Base-by-base conservation (phyloP, 2,113 vertebrate genomes). In the Ranitomeya variabilis region DNA sequence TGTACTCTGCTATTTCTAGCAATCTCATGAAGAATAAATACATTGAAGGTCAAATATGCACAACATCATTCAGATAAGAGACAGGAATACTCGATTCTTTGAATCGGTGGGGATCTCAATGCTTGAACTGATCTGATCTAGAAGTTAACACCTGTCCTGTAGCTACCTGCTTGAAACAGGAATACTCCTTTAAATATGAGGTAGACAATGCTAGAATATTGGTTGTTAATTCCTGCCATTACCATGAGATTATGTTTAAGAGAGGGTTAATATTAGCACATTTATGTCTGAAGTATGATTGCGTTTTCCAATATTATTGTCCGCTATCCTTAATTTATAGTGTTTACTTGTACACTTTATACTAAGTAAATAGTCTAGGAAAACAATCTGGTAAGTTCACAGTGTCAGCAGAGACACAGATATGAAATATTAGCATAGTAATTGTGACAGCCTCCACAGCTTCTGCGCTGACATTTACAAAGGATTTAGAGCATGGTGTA, bases 381-480 rank as follows among this genome's bases (percentile, higher is more conserved):
- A 10, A 6, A 76, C 2, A 52, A 76, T 76, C 18, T 51, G 45
- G 18, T 76, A 76, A 76, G 37, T 76, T 76, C 80, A 66, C 10
- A 57, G 31, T 23, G 74, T 79, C n/a, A 78, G 21, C 21, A 26
- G 19, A 62, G 57, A 51, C 37, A 54, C 18, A 45, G 59, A 76
- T 62, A 77, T 78, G 31, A 79, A 55, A 67, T 80, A 80, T 79
- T 67, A 80, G 51, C 62, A 55, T 80, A 80, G 86, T 51, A 67
- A 80, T 87, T 87, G 62, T 80, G 45, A n/a, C 62, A 67, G 15
- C 45, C 45, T 51, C 13, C 77, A 80, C 7, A 4, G 51, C 52
- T 26, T 86, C 77, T 80, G 51, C 60, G 37, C 12, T 87, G 86
- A 87, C 64, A 87, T 87, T 87, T 87, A 80, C 62, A 87, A 21